Conservation (phyloP, 2,797 vertebrate species). For the Sparidentex hasta region DNA sequence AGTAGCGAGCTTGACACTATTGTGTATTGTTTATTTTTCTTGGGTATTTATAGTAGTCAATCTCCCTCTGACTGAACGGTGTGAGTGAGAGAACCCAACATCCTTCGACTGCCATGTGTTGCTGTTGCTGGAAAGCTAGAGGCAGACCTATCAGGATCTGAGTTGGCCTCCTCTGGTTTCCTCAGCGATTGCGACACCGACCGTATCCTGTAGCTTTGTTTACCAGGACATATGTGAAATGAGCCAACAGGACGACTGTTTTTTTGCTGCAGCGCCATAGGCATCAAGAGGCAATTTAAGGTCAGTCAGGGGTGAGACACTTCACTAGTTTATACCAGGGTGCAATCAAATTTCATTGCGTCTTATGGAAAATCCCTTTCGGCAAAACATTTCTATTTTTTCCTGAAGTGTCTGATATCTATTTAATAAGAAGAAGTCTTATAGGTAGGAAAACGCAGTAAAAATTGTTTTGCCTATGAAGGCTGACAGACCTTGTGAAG, state of each 20-base stretch:
- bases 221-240: slow-evolving; percentile 62
- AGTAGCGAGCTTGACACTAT: slow-evolving; percentile 63
- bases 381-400: slow-evolving; percentile 54
- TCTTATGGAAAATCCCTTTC: slow-evolving; percentile 65
- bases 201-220: slow-evolving; percentile 64
- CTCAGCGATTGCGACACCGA: slow-evolving; percentile 49
- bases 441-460: slow-evolving; percentile 36
- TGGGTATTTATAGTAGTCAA: slow-evolving; percentile 70
- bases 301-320: slow-evolving; percentile 74
- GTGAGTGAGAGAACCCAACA: slow-evolving; percentile 46
- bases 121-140: slow-evolving; percentile 29
- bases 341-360: slow-evolving; percentile 60
- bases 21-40: slow-evolving; percentile 78
- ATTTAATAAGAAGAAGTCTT: slow-evolving; percentile 36
- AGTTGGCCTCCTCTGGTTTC: slow-evolving; percentile 35
- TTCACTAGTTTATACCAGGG: slow-evolving; percentile 59
- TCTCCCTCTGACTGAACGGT: slow-evolving; percentile 58
- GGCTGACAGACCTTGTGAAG: slow-evolving; percentile 7
- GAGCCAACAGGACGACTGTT: slow-evolving; percentile 52
- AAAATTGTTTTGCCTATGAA: slow-evolving; percentile 26
- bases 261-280: slow-evolving; percentile 59
- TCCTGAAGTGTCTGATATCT: slow-evolving; percentile 37
- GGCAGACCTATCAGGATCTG: slow-evolving; percentile 34
- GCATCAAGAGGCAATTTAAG: slow-evolving; percentile 71
- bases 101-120: slow-evolving; percentile 22